These are phyloP conservation scores for Trochalopteron elliotii DNA, from an alignment of 2,113 vertebrate genomes.

Conservation along the genomic window DNA sequence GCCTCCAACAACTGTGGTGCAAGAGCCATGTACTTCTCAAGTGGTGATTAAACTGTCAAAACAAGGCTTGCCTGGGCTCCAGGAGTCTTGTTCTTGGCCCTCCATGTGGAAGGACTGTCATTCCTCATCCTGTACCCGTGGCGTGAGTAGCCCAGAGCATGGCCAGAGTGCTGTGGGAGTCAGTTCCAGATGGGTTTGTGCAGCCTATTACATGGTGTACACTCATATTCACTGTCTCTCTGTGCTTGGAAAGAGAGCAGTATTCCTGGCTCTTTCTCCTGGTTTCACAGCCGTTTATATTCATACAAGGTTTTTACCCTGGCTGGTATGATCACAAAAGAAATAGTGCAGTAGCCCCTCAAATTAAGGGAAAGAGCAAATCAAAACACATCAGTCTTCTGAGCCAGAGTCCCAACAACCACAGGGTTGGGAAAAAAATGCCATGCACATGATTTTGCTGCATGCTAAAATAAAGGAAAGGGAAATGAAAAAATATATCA, in stretches of 20 bases:
- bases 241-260: background rate
- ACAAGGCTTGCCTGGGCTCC: background rate
- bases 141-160: rapidly evolving
- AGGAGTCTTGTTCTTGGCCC: background rate
- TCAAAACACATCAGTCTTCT: background rate
- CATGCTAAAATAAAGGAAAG: background rate
- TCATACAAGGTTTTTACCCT: background rate
- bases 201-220: background rate
- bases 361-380: background rate
- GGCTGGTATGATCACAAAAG: background rate
- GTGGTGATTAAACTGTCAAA: background rate
- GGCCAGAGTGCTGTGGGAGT: background rate
- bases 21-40: background rate
- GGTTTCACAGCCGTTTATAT: background rate
- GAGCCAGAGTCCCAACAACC: background rate
- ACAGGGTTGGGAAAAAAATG: background rate
- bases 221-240: background rate
- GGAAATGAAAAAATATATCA: conserved; percentile 37
- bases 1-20: background rate
- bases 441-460: background rate
- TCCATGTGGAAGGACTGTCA: background rate
- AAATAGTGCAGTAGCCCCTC: background rate
- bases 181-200: background rate
- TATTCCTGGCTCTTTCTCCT: background rate
- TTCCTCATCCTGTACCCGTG: background rate